A percentile compares a stretch with the other conserved stretches of the same genome.
Evolutionary conservation across 2,888 invertebrate genomes (phyloP).

Genomic region (Morpho achilles): DNA sequence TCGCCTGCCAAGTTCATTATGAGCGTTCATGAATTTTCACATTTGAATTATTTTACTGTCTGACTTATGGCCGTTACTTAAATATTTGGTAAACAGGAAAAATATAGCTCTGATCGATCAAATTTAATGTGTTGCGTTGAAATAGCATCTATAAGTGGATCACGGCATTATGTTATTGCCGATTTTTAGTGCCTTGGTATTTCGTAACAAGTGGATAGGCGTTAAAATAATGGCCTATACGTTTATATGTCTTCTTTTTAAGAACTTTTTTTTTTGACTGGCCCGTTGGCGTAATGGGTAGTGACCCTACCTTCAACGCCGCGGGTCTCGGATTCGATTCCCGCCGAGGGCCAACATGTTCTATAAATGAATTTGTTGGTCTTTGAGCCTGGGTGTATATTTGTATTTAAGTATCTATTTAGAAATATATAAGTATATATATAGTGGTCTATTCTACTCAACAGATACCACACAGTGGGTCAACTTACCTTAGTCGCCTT

Average conservation of each 20-base stretch:
- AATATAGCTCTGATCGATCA: conserved; percentile 77
- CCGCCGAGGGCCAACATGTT: too few species aligned
- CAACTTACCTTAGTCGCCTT: too few species aligned
- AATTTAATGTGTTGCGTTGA: conserved; percentile 68
- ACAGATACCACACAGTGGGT: too few species aligned
- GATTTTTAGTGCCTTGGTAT: conserved; percentile 22
- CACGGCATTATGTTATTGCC: conserved; percentile 42
- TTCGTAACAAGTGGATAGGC: conserved; percentile 12
- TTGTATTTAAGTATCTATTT: too few species aligned
- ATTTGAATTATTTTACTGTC: conserved; percentile 80
- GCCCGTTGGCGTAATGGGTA: too few species aligned
- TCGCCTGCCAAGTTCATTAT: conserved; percentile 78
- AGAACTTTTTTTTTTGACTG: background rate
- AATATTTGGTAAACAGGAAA: conserved; percentile 79
- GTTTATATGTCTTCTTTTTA: conserved; percentile 1
- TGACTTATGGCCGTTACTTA: conserved; percentile 79
- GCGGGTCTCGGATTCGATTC: too few species aligned
- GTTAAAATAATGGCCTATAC: conserved; percentile 7
- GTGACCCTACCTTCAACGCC: too few species aligned
- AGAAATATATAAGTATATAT: too few species aligned
- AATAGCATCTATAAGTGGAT: conserved; percentile 71
- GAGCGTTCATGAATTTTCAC: conserved; percentile 80
- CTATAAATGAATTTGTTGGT: too few species aligned
- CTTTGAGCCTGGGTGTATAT: too few species aligned
- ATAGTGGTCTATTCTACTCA: too few species aligned